Evolutionary conservation across 2,888 invertebrate species (phyloP).

Genomic region (Zaprionus bogoriensis): DNA sequence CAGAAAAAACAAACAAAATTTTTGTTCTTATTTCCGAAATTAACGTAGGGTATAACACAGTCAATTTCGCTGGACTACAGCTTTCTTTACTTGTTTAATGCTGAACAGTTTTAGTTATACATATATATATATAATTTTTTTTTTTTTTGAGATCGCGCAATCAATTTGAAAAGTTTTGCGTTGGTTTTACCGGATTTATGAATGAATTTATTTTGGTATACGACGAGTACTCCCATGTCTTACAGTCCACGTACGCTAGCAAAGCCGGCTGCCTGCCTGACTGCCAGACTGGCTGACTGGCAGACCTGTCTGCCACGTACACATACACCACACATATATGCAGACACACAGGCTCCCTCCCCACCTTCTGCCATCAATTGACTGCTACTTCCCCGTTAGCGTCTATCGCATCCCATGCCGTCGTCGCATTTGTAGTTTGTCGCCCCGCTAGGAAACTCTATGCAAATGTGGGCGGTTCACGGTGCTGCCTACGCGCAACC

Average conservation of each 20-base stretch:
- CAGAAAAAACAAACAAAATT: neutral
- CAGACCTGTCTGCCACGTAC: slow-evolving; percentile 66
- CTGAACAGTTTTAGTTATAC: slow-evolving; percentile 28
- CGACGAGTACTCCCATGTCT: slow-evolving; percentile 33
- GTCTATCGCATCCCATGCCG: slow-evolving; percentile 40
- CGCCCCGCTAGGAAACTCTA: slow-evolving; percentile 68
- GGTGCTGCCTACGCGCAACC: slow-evolving; percentile 72
- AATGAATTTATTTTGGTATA: slow-evolving; percentile 74
- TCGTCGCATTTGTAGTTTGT: slow-evolving; percentile 73
- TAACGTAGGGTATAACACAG: neutral
- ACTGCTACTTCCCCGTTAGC: slow-evolving; percentile 8
- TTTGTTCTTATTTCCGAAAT: neutral
- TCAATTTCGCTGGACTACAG: too few relatives aligned
- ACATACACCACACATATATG: too few relatives aligned
- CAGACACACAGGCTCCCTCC: too few relatives aligned
- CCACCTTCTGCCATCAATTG: neutral
- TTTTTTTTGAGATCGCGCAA: slow-evolving; percentile 58
- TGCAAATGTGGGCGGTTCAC: slow-evolving; percentile 70
- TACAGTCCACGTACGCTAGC: slow-evolving; percentile 33
- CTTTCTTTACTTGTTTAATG: slow-evolving; percentile 32
- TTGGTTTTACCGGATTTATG: slow-evolving; percentile 78
- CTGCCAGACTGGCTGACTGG: slow-evolving; percentile 18
- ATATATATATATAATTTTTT: slow-evolving; percentile 19
- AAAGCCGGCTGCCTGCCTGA: slow-evolving; percentile 36
- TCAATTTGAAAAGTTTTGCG: slow-evolving; percentile 75